A percentile compares a stretch with the other conserved stretches of the same genome.
Conservation (phyloP, 1,140 invertebrate species). For the Ceratoteleas bidentatus region DNA sequence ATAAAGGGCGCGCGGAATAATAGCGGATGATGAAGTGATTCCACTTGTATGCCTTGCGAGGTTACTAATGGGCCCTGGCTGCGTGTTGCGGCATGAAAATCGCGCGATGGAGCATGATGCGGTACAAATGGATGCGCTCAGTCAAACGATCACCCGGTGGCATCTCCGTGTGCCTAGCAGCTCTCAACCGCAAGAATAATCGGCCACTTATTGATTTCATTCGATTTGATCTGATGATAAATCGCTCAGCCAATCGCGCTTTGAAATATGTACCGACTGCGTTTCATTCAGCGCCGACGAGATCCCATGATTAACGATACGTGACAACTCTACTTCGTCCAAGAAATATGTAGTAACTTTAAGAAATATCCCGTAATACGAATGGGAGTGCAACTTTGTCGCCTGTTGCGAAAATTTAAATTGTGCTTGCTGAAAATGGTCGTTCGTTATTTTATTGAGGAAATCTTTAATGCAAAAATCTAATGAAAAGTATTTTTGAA, state of each 20-base stretch:
- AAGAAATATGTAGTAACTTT: background rate
- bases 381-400: background rate
- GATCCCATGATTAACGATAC: slow-evolving; percentile 1
- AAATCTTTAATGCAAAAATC: no score
- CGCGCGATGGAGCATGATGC: background rate
- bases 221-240: slow-evolving; percentile 6
- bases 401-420: no score
- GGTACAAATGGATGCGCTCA: slow-evolving; percentile 1
- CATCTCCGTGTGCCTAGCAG: background rate
- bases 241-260: background rate
- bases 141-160: slow-evolving; percentile 1
- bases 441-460: no score
- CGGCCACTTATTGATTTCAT: slow-evolving; percentile 7
- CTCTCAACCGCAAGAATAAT: background rate
- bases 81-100: background rate
- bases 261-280: slow-evolving; percentile 1
- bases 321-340: background rate
- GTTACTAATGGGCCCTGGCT: background rate
- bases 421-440: no score
- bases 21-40: slow-evolving; percentile 2
- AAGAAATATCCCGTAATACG: background rate
- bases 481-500: no score
- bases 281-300: background rate
- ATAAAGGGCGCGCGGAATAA: background rate
- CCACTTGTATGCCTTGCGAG: background rate